phyloP scores from a whole-genome alignment of 2,888 invertebrate species.

The Drosophila borealis region DNA sequence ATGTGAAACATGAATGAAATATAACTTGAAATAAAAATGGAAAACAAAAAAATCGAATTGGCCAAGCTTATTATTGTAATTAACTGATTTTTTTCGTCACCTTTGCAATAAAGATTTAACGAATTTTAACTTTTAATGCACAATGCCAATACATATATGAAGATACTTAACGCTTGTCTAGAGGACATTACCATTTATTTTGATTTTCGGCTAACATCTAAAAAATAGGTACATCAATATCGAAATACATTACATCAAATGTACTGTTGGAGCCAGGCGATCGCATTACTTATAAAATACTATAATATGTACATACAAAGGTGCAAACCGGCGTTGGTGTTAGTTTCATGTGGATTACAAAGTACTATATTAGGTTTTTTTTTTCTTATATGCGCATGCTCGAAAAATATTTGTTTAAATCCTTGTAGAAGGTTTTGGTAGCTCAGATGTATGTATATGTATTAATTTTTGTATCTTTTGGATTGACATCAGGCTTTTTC shows the following conservation, averaged over 20 bases:
- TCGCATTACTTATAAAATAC: slow-evolving; percentile 55
- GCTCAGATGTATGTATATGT: slow-evolving; percentile 14
- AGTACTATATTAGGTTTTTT: slow-evolving; percentile 6
- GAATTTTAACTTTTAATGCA: not conserved
- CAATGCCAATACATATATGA: no score
- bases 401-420: slow-evolving; percentile 61
- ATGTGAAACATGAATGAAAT: slow-evolving; percentile 83
- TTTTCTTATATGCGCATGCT: slow-evolving; percentile 20
- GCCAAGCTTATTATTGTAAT: slow-evolving; percentile 15
- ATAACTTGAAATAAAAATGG: slow-evolving; percentile 80
- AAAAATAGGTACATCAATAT: slow-evolving; percentile 64
- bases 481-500: slow-evolving; percentile 3
- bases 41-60: slow-evolving; percentile 71
- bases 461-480: slow-evolving; percentile 11
- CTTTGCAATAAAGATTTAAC: slow-evolving; percentile 14
- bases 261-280: slow-evolving; percentile 41
- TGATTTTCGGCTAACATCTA: slow-evolving; percentile 60
- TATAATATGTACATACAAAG: slow-evolving; percentile 42
- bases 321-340: slow-evolving; percentile 51
- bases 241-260: slow-evolving; percentile 50
- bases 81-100: slow-evolving; percentile 3
- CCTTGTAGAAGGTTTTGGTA: slow-evolving; percentile 30
- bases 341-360: slow-evolving; percentile 20
- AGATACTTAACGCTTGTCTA: not conserved
- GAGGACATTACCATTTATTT: slow-evolving; percentile 66